Conservation (phyloP, 2,797 vertebrate genomes). For the Agapornis canus region DNA sequence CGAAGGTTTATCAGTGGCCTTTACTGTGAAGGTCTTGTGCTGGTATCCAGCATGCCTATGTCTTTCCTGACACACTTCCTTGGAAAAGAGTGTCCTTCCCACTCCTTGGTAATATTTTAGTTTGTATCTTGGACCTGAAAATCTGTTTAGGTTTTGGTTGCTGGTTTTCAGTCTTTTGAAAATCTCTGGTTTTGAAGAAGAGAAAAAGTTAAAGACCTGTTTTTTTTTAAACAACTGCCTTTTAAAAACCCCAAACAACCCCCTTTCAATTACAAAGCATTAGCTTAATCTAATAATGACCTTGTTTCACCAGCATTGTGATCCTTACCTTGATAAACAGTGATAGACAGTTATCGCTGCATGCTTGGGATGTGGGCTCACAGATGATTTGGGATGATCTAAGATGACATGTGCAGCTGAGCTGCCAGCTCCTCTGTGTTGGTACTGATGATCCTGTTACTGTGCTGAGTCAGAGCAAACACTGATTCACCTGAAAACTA, state of each 20-base stretch:
- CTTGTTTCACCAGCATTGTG: background rate
- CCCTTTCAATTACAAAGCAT: background rate
- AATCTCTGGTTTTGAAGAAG: background rate
- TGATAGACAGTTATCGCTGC: background rate
- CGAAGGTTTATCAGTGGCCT: background rate
- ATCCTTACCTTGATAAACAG: background rate
- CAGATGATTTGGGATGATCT: background rate
- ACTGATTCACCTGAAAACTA: background rate
- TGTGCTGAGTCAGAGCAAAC: background rate
- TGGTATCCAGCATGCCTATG: background rate
- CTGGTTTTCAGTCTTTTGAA: background rate
- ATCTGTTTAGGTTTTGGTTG: background rate
- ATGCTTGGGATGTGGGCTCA: background rate
- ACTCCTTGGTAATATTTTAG: background rate
- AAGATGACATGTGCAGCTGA: background rate
- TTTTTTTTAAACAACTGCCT: background rate
- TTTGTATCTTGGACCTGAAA: background rate
- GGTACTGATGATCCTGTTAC: background rate
- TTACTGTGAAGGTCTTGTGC: background rate
- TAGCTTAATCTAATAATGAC: background rate
- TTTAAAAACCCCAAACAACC: background rate
- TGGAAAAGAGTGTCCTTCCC: background rate
- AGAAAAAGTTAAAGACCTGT: background rate
- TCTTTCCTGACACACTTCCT: background rate
- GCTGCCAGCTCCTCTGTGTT: background rate